phyloP scores from a whole-genome alignment of 2,797 vertebrate species.

The Phyllotis vaccarum region DNA sequence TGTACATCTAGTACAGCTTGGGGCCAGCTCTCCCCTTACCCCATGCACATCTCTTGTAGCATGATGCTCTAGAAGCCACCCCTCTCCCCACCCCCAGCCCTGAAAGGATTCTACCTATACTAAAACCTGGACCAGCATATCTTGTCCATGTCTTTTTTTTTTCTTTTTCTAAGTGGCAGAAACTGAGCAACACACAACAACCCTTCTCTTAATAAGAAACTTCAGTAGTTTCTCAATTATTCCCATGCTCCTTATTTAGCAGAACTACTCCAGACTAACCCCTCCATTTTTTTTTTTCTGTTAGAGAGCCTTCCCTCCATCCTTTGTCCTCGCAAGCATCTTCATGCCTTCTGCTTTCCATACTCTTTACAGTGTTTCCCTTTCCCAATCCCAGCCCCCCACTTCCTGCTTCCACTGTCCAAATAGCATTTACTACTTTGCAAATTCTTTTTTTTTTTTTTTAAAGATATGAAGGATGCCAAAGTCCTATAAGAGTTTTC shows the following conservation, averaged over 20 bases:
- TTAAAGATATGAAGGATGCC: background rate
- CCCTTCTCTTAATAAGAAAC: background rate
- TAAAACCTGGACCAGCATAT: background rate
- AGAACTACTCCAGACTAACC: background rate
- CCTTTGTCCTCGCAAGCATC: background rate
- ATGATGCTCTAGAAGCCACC: background rate
- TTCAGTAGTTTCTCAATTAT: background rate
- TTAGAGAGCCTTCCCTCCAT: background rate
- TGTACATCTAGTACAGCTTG: background rate
- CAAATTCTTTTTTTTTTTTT: constrained; percentile 34
- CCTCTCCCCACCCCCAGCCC: background rate
- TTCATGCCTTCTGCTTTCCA: background rate
- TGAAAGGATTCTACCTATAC: background rate
- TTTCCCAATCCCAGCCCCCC: background rate
- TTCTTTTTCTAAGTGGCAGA: background rate
- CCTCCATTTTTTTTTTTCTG: constrained; percentile 12
- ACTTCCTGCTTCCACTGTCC: background rate
- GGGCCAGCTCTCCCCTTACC: background rate
- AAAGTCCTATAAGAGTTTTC: background rate
- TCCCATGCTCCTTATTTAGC: background rate
- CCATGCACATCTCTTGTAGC: background rate
- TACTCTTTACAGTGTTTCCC: background rate
- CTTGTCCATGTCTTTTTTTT: constrained; percentile 23
- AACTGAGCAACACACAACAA: background rate
- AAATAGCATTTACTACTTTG: background rate